phyloP scores from a whole-genome alignment of 2,113 vertebrate species.

The Corvus hawaiiensis region DNA sequence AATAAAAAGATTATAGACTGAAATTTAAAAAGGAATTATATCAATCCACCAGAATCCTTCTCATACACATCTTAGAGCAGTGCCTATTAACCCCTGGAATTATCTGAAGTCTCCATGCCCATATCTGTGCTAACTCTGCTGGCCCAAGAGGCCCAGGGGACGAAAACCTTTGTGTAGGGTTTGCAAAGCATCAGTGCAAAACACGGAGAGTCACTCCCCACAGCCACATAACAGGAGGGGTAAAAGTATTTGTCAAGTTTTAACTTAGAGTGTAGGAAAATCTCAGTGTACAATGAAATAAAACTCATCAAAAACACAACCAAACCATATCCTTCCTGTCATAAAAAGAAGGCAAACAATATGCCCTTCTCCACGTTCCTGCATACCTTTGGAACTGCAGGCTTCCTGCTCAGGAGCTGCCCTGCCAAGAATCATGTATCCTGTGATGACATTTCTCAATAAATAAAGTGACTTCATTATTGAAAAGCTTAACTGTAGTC shows the following conservation, averaged over 20 bases:
- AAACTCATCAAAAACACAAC: constrained; percentile 60
- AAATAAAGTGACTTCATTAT: constrained; percentile 62
- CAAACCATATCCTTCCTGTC: constrained; percentile 53
- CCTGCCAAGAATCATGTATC: constrained; percentile 66
- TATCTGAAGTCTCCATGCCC: neutral
- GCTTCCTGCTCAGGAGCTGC: constrained; percentile 64
- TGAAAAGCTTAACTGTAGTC: constrained; percentile 52
- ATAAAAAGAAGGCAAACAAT: constrained; percentile 66
- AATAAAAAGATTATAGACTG: constrained; percentile 20
- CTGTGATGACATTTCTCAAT: constrained; percentile 62
- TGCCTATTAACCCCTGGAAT: neutral
- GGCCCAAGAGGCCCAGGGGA: neutral
- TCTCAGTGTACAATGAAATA: constrained; percentile 28
- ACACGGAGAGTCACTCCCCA: neutral
- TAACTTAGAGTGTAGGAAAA: constrained; percentile 37
- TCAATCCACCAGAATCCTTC: neutral
- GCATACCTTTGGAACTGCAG: constrained; percentile 63
- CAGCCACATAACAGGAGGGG: neutral
- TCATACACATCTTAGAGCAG: neutral
- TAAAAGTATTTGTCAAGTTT: neutral
- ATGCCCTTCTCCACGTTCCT: constrained; percentile 33
- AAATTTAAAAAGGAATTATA: constrained; percentile 4
- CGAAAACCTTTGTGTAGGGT: neutral
- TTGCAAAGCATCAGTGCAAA: constrained; percentile 15
- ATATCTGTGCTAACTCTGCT: neutral